phyloP scores from a whole-genome alignment of 1,140 invertebrate genomes.

The Whitmania pigra region DNA sequence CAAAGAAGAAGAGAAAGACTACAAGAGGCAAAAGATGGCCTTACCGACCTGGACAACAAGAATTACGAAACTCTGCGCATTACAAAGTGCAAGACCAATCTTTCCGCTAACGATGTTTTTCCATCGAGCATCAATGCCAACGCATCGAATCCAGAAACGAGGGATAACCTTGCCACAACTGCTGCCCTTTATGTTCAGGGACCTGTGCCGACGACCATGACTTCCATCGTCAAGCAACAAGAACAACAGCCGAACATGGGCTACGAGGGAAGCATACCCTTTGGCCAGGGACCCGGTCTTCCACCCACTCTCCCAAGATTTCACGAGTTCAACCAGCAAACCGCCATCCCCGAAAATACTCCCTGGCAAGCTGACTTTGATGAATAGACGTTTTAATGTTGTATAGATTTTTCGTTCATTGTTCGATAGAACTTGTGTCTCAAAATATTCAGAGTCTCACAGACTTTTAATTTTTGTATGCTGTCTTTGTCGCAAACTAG shows the following conservation, averaged over 20 bases:
- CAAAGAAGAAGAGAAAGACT: constrained; percentile 12
- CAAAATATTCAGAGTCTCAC: too few species aligned
- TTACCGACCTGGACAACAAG: constrained; percentile 2
- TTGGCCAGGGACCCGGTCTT: background rate
- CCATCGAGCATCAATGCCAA: background rate
- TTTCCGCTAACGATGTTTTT: background rate
- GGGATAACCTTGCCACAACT: background rate
- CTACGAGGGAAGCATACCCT: background rate
- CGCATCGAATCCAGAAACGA: background rate
- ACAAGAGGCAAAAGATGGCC: background rate
- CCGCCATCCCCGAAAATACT: too few species aligned
- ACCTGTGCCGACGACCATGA: constrained; percentile 5
- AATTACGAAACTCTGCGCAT: constrained; percentile 4
- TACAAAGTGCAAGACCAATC: background rate
- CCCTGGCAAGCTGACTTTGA: too few species aligned
- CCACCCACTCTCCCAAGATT: too few species aligned
- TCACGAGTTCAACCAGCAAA: too few species aligned
- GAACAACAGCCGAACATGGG: background rate
- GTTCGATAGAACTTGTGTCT: too few species aligned
- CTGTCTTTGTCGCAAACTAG: too few species aligned
- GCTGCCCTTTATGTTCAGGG: background rate
- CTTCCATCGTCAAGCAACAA: background rate
- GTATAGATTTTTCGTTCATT: too few species aligned
- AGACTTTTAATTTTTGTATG: too few species aligned
- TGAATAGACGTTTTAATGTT: too few species aligned